A percentile compares a stretch with the other conserved stretches of the same genome.
phyloP scores from a whole-genome alignment of 2,797 vertebrate genomes.

The Bovichtus diacanthus region DNA sequence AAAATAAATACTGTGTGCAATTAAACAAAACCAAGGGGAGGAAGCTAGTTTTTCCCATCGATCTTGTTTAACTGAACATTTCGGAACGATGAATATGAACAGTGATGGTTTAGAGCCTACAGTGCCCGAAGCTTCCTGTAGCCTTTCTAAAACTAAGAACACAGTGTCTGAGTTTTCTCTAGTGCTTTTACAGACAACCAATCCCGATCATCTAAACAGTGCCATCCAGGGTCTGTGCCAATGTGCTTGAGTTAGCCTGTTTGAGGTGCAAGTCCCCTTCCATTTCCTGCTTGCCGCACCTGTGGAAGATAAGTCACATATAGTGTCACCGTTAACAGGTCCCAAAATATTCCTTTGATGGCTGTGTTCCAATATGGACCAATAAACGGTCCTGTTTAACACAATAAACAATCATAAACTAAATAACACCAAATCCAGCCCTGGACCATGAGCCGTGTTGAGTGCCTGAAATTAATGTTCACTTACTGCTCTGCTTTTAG shows the following conservation, averaged over 20 bases:
- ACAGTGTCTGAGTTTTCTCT: slow-evolving; percentile 93
- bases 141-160: slow-evolving; percentile 84
- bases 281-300: slow-evolving; percentile 92
- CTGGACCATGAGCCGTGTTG: background rate
- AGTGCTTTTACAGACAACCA: slow-evolving; percentile 88
- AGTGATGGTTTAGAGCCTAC: slow-evolving; percentile 84
- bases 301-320: slow-evolving; percentile 56
- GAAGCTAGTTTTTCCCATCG: slow-evolving; percentile 79
- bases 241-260: slow-evolving; percentile 92
- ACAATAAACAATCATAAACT: background rate
- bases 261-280: slow-evolving; percentile 89
- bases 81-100: slow-evolving; percentile 82
- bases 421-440: background rate
- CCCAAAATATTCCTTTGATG: background rate
- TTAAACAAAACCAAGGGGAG: slow-evolving; percentile 82
- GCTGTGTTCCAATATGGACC: background rate
- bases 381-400: background rate
- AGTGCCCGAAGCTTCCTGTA: slow-evolving; percentile 76
- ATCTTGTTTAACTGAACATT: slow-evolving; percentile 91
- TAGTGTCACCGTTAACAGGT: background rate
- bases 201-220: slow-evolving; percentile 85
- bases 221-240: slow-evolving; percentile 94
- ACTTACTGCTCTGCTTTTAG: background rate
- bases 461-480: background rate
- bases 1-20: slow-evolving; percentile 80